These are phyloP conservation scores for Saxidomus purpurata DNA, from an alignment of 1,140 invertebrate species.

Conservation along the genomic window DNA sequence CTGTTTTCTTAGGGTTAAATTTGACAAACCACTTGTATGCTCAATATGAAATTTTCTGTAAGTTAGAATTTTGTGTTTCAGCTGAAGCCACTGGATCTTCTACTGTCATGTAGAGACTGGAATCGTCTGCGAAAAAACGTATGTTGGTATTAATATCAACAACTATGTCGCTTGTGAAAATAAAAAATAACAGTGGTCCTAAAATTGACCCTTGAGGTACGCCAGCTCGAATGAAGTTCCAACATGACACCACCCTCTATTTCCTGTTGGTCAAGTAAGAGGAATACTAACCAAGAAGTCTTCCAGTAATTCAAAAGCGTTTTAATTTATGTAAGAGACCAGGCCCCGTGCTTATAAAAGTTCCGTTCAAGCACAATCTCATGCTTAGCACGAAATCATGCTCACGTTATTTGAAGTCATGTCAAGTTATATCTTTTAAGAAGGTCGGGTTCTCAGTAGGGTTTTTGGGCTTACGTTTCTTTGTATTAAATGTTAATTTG, in stretches of 20 bases:
- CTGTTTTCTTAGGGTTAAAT: background rate
- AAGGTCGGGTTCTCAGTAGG: too few species aligned
- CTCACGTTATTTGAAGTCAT: too few species aligned
- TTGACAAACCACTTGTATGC: background rate
- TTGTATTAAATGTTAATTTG: too few species aligned
- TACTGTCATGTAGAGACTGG: background rate
- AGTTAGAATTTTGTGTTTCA: background rate
- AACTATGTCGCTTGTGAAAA: background rate
- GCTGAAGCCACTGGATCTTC: background rate
- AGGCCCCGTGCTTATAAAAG: too few species aligned
- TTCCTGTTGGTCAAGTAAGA: constrained; percentile 50
- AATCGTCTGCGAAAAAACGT: background rate
- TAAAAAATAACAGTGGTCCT: background rate
- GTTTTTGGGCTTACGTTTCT: too few species aligned
- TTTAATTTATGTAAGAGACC: constrained; percentile 31
- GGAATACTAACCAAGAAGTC: background rate
- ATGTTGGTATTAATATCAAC: background rate
- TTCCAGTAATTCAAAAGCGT: background rate
- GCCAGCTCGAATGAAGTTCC: constrained; percentile 1
- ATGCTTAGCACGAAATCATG: too few species aligned
- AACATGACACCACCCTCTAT: constrained; percentile 26
- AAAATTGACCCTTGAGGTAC: constrained; percentile 69
- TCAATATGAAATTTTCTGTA: background rate
- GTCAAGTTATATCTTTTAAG: too few species aligned
- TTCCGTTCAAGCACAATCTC: too few species aligned